phyloP scores from a whole-genome alignment of 2,797 vertebrate genomes.

The Thunnus albacares region DNA sequence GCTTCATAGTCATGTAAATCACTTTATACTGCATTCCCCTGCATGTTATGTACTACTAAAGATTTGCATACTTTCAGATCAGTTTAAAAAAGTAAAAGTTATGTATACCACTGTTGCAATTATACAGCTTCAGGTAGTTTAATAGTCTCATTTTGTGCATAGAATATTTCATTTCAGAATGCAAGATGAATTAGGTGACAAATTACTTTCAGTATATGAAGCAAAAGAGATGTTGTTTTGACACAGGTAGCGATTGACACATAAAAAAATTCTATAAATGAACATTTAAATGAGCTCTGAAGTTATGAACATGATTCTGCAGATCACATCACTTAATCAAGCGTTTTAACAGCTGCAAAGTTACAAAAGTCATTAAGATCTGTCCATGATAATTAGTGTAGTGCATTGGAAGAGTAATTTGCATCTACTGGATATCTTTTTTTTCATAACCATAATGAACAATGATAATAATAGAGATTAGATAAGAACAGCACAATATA shows the following conservation, averaged over 20 bases:
- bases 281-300: background rate
- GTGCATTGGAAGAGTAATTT: constrained; percentile 4
- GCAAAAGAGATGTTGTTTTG: too few relatives aligned
- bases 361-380: background rate
- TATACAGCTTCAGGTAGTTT: background rate
- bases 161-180: background rate
- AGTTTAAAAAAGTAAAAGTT: background rate
- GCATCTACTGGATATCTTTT: constrained; percentile 2
- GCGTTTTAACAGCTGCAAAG: constrained; percentile 6
- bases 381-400: background rate
- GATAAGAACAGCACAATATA: background rate
- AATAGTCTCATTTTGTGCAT: background rate
- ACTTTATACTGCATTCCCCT: background rate
- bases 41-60: background rate
- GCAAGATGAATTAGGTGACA: too few relatives aligned
- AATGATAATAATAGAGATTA: constrained; percentile 4
- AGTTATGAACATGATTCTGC: constrained; percentile 2
- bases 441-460: constrained; percentile 18
- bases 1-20: background rate
- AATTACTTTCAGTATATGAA: too few relatives aligned
- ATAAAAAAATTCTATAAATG: background rate
- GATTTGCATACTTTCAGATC: background rate
- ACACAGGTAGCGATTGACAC: too few relatives aligned
- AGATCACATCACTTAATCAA: background rate
- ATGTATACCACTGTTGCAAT: background rate